These are phyloP conservation scores for Leptinotarsa juncta DNA, from an alignment of 2,888 invertebrate species.

Conservation along the genomic window DNA sequence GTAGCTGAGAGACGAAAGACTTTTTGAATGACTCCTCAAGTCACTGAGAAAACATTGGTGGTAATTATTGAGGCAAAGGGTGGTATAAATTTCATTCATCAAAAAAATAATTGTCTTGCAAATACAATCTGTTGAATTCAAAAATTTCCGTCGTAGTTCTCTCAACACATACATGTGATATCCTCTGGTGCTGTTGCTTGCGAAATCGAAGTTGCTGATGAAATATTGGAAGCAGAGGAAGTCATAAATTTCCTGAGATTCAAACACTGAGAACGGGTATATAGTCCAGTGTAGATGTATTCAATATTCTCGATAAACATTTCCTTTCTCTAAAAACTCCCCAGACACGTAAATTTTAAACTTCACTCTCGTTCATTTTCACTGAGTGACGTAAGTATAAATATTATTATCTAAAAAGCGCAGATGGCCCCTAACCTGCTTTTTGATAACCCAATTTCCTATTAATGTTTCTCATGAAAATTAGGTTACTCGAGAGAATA, in stretches of 20 bases:
- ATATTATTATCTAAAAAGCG: conserved; percentile 46
- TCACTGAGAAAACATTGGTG: too few relatives aligned
- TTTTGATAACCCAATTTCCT: conserved; percentile 38
- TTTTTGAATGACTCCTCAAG: too few relatives aligned
- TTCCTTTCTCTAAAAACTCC: neutral
- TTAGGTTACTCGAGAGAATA: conserved; percentile 42
- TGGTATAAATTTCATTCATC: too few relatives aligned
- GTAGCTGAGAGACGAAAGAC: too few relatives aligned
- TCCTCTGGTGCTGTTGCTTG: too few relatives aligned
- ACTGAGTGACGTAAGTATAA: conserved; percentile 23
- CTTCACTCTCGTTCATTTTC: conserved; percentile 15
- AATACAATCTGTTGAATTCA: too few relatives aligned
- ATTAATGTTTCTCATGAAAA: conserved; percentile 43
- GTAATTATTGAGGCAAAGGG: too few relatives aligned
- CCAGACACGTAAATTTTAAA: neutral
- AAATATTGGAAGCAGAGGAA: too few relatives aligned
- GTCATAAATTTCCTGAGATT: neutral
- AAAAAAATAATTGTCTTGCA: too few relatives aligned
- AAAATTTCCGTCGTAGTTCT: too few relatives aligned
- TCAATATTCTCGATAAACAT: neutral
- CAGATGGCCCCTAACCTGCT: conserved; percentile 44
- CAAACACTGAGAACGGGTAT: neutral
- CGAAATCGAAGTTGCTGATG: too few relatives aligned
- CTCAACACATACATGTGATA: too few relatives aligned
- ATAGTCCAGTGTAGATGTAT: neutral